Evolutionary conservation across 2,113 vertebrate species (phyloP), one percentile per base, ranked within the genome.

Genomic region (Myrmecobius fasciatus): DNA sequence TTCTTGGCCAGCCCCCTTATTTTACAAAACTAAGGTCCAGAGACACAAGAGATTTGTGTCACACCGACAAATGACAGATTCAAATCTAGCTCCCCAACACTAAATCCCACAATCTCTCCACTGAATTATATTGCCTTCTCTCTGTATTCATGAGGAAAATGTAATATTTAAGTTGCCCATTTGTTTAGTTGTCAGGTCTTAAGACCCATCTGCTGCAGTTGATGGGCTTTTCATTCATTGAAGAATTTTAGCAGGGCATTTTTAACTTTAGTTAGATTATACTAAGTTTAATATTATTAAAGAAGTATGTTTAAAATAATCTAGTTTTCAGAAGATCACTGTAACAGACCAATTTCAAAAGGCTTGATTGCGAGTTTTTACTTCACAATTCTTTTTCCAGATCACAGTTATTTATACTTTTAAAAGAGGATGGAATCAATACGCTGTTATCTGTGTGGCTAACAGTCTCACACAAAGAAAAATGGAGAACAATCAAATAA

Each of bases 331-430:
- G 95, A 97, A 97, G 93, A 97, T 97, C 97, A 95, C 88, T 96
- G 96, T 97, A 98, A 98, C 98, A 98, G 96, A 98, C 95, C 96
- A 7, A 97, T 98, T 98, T 98, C 97, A 98, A 96, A 98, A 97
- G 92, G 96, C 96, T 98, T 98, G 91, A 95, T 95, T 98, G 98
- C 94, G 98, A 98, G 98, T 98, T 97, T 98, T 98, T 98, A 98
- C 98, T 98, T 98, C 97, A 97, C 95, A 98, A 98, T 98, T 96
- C 97, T 98, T 98, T 83, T 98, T 98, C 95, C 96, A 98, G 97
- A 98, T 97, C 96, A 98, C 98, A 98, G 97, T 98, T 98, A 97
- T 90, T 96, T 96, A 97, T 95, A 96, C 97, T 96, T 95, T 97
- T 96, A 97, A 98, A 98, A 98, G 95, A 98, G 89, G 93, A 97